Base-by-base conservation (phyloP, 2,888 invertebrate genomes). In the Amphipyra tragopoginis region DNA sequence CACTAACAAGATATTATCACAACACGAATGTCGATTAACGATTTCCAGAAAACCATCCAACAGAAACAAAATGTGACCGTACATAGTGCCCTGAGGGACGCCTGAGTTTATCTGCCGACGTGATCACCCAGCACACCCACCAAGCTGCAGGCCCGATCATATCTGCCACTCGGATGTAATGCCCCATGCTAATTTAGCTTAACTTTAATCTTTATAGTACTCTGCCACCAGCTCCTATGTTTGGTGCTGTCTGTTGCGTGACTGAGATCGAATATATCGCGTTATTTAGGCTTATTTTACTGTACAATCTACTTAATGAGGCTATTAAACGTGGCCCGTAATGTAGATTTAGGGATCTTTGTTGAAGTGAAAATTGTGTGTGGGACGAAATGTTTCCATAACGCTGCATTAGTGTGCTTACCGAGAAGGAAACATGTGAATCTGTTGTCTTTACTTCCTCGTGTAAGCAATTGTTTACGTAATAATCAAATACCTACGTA, bases 121-220 rank as follows among this genome's bases (percentile, higher is more conserved):
- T 49, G 26, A 76, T 82, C 77, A 48, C 33, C 14, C 29, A 61
- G 63, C 55, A 74, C 80, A 77, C 74, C 80, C 72, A 78, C 72
- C 44, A 53, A 53, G 68, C 68, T 64, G 40, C 57, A 59, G 50
- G 44, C 55, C 36, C 38, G 80, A 79, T 80, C 48, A 63, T 80
- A 79, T 81, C 80, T 61, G 21, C 51, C 44, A 65, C 56, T 70
- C 47, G 64, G 48, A 68, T 68, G 67, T 62, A 67, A 68, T 66
- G 56, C 64, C 33, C 55, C 59, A 70, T 64, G 54, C 63, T 77
- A 69, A 82, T 78, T 80, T 72, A 75, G 80, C 77, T 81, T 84
- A 85, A 84, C 84, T 84, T 61, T 51, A 71, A 87, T 87, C 84
- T 86, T 80, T 81, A 86, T 79, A 76, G 74, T 65, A 56, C 62